Evolutionary conservation across 2,797 vertebrate genomes (phyloP), one percentile per base, ranked within the genome.

Genomic region (Rhadinocentrus ornatus): DNA sequence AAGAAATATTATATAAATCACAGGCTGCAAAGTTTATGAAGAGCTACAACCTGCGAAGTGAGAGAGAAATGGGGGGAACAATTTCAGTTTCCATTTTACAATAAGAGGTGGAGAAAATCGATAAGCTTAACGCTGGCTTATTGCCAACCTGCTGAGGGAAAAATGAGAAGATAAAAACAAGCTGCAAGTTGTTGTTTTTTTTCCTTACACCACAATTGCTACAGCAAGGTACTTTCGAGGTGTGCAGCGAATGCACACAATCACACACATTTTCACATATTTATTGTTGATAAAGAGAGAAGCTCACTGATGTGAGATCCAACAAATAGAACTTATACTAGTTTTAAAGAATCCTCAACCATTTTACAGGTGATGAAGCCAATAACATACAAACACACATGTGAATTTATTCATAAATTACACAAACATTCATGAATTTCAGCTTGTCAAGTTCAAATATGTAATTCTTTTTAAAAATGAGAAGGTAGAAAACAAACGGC

Each of bases 31-130:
- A 91, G 82, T 92, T 91, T 88, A 81, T 85, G 22, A 70, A 77
- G 65, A 79, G 79, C 76, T 77, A 78, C 76, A 89, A 86, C 81
- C 79, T 83, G 84, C 66, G 83, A 87, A 87, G 81, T 68, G 75
- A 79, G 53, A 8, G 39, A 57, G 70, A 62, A 6, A 1, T 27
- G 57, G 16, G 58, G 66, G 71, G 75, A 27, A 73, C 85, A 81
- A 89, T 91, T 91, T 91, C 84, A 88, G 87, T 78, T 92, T 92
- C 88, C 83, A 91, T 93, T 93, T 91, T 86, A 88, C 81, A 84
- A 73, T 68, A 87, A 63, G 68, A 89, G 83, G 75, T 75, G 75
- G 71, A 78, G 64, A 84, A 88, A 93, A 93, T 93, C 90, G 56
- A 93, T 93, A 80, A 63, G 65, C 74, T 81, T 86, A 87, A 80